phyloP scores from a whole-genome alignment of 2,113 vertebrate species.

The Diglossa brunneiventris region DNA sequence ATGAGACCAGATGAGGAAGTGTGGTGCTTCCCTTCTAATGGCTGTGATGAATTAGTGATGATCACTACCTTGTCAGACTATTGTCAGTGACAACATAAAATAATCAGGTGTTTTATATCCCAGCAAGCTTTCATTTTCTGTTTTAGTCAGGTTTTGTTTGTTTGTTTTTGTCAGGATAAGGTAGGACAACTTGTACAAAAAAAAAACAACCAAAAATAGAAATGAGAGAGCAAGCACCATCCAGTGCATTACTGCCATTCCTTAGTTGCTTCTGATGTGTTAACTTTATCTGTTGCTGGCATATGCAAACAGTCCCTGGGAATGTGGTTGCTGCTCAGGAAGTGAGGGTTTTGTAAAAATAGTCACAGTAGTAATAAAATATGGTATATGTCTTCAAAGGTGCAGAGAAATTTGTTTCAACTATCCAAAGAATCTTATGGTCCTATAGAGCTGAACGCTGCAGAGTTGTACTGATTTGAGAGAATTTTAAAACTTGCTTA shows the following conservation, averaged over 20 bases:
- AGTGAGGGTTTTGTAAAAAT: slow-evolving; percentile 15
- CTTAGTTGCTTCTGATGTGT: background rate
- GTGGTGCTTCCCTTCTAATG: background rate
- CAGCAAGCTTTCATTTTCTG: background rate
- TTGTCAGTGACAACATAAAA: background rate
- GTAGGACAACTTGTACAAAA: background rate
- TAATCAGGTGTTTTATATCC: background rate
- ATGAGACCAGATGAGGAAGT: background rate
- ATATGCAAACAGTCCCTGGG: slow-evolving; percentile 2
- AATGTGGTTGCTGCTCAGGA: slow-evolving; percentile 34
- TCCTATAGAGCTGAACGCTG: rapidly evolving
- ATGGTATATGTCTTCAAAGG: background rate
- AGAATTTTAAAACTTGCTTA: background rate
- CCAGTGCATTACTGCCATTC: background rate
- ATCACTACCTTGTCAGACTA: background rate
- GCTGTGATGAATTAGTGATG: background rate
- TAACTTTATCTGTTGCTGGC: slow-evolving; percentile 33
- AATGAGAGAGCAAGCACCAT: background rate
- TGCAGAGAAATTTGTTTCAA: background rate
- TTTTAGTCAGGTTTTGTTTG: background rate
- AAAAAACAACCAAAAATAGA: background rate
- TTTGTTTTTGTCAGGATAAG: background rate
- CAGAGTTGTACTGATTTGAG: background rate
- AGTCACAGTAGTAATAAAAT: background rate
- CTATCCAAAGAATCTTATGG: background rate